A percentile compares a stretch with the other conserved stretches of the same genome.
Conservation (phyloP, 64 coral and sea anemone species). For the Stylophora pistillata region DNA sequence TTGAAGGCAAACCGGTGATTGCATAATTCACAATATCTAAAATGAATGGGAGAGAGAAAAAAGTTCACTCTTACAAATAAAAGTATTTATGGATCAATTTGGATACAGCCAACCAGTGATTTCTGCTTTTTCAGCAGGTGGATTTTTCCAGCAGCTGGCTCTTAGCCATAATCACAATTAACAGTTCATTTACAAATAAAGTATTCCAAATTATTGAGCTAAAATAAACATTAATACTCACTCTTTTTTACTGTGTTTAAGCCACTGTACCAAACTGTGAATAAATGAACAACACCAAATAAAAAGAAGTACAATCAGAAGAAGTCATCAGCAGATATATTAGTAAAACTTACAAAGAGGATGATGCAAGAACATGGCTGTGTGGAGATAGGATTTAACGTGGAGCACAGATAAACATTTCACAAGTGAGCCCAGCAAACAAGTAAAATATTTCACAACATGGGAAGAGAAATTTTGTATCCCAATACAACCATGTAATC, state of each 20-base stretch:
- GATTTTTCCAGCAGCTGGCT: background rate
- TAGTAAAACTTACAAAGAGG: too few species aligned
- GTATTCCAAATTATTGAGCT: too few species aligned
- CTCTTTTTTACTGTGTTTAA: conserved; percentile 99
- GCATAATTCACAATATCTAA: conserved; percentile 97
- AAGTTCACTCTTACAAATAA: background rate
- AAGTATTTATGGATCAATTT: background rate
- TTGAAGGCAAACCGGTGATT: conserved; percentile 96
- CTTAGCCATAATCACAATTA: too few species aligned
- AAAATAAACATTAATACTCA: conserved; percentile 41
- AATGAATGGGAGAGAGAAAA: conserved; percentile 17
- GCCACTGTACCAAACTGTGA: conserved; percentile 91
- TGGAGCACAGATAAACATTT: too few species aligned
- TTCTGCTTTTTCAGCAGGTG: background rate
- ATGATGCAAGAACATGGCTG: too few species aligned
- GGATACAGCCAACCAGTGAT: background rate
- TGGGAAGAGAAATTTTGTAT: too few species aligned
- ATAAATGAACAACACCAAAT: background rate
- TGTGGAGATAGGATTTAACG: too few species aligned
- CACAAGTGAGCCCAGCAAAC: too few species aligned
- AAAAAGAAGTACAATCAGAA: background rate
- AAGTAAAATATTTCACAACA: too few species aligned
- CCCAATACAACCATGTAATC: too few species aligned
- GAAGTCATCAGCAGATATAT: too few species aligned
- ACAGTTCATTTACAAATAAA: too few species aligned